These are phyloP conservation scores for Atherinosoma microstoma DNA, from an alignment of 2,797 vertebrate species.

Conservation along the genomic window DNA sequence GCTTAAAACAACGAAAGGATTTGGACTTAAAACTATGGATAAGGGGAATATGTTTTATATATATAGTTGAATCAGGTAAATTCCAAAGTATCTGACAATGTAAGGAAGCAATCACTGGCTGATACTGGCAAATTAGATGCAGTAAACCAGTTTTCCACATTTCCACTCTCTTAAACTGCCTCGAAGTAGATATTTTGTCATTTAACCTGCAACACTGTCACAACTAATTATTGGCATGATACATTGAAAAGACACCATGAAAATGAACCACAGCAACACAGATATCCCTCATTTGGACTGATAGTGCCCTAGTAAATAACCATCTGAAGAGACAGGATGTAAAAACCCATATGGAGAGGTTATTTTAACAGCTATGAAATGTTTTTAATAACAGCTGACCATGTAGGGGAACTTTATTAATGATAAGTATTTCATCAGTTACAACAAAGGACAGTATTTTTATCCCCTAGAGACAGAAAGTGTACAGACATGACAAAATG, in stretches of 20 bases:
- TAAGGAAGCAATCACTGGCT: not conserved
- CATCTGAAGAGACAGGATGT: not conserved
- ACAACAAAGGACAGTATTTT: not conserved
- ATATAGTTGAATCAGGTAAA: not conserved
- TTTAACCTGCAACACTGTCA: not conserved
- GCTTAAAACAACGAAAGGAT: constrained; percentile 2
- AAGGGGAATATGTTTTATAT: not conserved
- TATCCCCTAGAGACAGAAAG: not conserved
- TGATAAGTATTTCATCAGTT: not conserved
- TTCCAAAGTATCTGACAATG: not conserved
- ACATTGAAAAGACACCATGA: no score
- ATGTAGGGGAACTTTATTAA: not conserved
- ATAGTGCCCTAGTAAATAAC: not conserved
- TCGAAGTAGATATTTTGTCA: no score
- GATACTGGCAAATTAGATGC: not conserved
- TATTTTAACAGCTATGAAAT: not conserved
- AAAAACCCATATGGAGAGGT: not conserved
- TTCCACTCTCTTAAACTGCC: no score
- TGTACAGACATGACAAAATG: not conserved
- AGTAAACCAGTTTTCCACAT: not conserved
- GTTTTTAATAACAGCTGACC: no score
- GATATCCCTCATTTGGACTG: not conserved
- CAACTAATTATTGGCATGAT: no score
- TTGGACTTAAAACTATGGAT: not conserved
- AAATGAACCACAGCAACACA: not conserved